Base-by-base conservation (phyloP, 2,113 vertebrate genomes). In the Hemichromis elongatus region DNA sequence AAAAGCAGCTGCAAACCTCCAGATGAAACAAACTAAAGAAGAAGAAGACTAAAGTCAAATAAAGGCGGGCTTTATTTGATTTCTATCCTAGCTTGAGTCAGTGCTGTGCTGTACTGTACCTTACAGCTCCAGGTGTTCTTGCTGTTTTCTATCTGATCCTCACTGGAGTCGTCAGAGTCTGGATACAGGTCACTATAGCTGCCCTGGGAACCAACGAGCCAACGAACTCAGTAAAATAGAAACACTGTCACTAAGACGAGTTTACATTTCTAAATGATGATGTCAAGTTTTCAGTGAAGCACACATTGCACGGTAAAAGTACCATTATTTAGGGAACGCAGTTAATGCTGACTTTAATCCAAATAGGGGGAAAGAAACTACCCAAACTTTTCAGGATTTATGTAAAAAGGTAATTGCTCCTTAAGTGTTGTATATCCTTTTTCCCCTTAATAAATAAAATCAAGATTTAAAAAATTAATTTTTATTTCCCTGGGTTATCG, bases 71-170 rank as follows among this genome's bases (percentile, higher is more conserved):
- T 2, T 33, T 16, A 73, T 47, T 40, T 28, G 28, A 16, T 63
- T 16, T 78, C 42, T 16, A 12, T 50, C 9, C 0, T 50, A 19
- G 24, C 6, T 73, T 2, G 18, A 21, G 21, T 13, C 14, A 8
- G 8, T 2, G 19, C 1, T 13, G 45, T 16, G 21, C 8, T 21
- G 45, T 14, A 6, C 18, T 40, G 9, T 88, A 99, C 99, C 98
- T 99, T 99, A 97, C 99, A 99, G 95, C 98, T 99, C 99, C 99
- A 99, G 0, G 97, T 97, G 96, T 99, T 99, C 95, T 99, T 99
- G 96, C 98, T 99, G 77, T 99, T 99, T 94, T 99, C 99, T 73
- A 99, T 99, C 94, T 99, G 98, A 94, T 99, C 98, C 92, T 99
- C 99, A 83, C 97, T 98, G 10, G 99, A 99, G 93, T 99, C 99